Conservation (phyloP, 2,888 invertebrate genomes). For the Drosophila fungiperda region DNA sequence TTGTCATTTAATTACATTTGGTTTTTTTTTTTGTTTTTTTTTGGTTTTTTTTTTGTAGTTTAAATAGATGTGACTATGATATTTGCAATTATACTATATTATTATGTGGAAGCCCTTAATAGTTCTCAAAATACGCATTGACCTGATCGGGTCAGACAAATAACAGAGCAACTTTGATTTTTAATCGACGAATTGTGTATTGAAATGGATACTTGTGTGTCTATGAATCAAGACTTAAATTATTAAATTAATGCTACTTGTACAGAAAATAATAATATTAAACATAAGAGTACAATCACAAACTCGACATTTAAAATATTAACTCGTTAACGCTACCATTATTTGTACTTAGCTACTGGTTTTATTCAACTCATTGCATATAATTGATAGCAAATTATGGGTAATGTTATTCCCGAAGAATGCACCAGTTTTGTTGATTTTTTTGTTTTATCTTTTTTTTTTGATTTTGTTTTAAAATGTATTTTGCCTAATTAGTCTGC, state of each 20-base stretch:
- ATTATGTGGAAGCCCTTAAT: neutral
- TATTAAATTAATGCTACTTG: slow-evolving; percentile 26
- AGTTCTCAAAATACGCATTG: neutral
- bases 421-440: slow-evolving; percentile 19
- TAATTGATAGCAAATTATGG: slow-evolving; percentile 21
- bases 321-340: slow-evolving; percentile 46
- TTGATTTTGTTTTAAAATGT: neutral
- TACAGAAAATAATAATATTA: slow-evolving; percentile 37
- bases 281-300: slow-evolving; percentile 41
- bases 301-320: slow-evolving; percentile 34
- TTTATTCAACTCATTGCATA: slow-evolving; percentile 32
- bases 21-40: slow-evolving; percentile 3
- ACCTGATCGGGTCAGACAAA: neutral
- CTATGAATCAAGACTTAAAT: slow-evolving; percentile 22
- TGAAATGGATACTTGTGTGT: slow-evolving; percentile 15
- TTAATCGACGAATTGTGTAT: slow-evolving; percentile 4
- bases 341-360: slow-evolving; percentile 33
- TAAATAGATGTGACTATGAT: slow-evolving; percentile 17
- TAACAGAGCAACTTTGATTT: neutral
- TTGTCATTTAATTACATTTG: slow-evolving; percentile 39
- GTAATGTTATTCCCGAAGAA: slow-evolving; percentile 33
- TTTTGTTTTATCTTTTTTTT: neutral
- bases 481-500: slow-evolving; percentile 20
- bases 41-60: slow-evolving; percentile 8
- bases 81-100: slow-evolving; percentile 8